Evolutionary conservation across 64 coral and sea anemone genomes (phyloP).

Genomic region (Montipora efflorescens): DNA sequence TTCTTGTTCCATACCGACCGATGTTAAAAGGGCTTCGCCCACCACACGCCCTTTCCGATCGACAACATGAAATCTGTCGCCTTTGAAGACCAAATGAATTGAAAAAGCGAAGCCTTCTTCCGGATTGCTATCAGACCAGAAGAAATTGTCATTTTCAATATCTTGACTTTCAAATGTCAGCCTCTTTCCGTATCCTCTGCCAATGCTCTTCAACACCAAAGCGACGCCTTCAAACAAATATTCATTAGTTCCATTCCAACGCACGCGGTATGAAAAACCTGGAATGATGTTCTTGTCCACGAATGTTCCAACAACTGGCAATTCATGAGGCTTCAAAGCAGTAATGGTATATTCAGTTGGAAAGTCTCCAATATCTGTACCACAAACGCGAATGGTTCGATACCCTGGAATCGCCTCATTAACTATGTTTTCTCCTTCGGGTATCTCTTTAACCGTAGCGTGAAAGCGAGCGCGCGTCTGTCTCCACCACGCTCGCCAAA

Average conservation of each 20-base stretch:
- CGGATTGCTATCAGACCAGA: slow-evolving; percentile 91
- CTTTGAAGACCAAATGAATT: slow-evolving; percentile 47
- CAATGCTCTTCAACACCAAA: slow-evolving; percentile 62
- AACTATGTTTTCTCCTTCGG: slow-evolving; percentile 52
- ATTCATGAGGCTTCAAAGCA: slow-evolving; percentile 68
- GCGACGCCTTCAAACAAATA: slow-evolving; percentile 80
- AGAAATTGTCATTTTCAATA: slow-evolving; percentile 84
- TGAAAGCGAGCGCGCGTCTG: slow-evolving; percentile 63
- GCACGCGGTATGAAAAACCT: slow-evolving; percentile 78
- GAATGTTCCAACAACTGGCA: slow-evolving; percentile 80
- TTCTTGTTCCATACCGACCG: slow-evolving; percentile 3
- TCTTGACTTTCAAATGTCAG: slow-evolving; percentile 85
- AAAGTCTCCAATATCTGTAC: slow-evolving; percentile 83
- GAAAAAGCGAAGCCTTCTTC: slow-evolving; percentile 89
- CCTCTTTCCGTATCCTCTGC: slow-evolving; percentile 84
- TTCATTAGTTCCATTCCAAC: slow-evolving; percentile 62
- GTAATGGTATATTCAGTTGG: slow-evolving; percentile 88
- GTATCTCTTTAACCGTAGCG: slow-evolving; percentile 39
- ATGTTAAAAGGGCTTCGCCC: not conserved
- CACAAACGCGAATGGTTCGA: slow-evolving; percentile 66
- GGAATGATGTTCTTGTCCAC: slow-evolving; percentile 66
- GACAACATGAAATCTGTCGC: slow-evolving; percentile 67
- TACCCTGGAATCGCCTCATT: slow-evolving; percentile 35
- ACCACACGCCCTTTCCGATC: slow-evolving; percentile 39
- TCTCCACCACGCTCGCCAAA: slow-evolving; percentile 92